Conservation (phyloP, 1,140 invertebrate genomes). For the Drosophila serrata region DNA sequence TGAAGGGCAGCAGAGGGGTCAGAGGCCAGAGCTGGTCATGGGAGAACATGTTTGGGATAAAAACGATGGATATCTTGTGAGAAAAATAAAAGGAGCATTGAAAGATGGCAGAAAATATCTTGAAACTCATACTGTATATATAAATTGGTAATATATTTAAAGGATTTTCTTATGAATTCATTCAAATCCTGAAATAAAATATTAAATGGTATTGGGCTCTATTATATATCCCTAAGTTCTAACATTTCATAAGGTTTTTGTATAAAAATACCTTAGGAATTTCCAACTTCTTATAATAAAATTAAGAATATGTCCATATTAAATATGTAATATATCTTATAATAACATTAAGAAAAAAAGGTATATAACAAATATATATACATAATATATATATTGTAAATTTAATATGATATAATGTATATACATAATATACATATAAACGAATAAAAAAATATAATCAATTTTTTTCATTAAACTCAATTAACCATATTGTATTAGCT, state of each 20-base stretch:
- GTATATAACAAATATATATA: too few species aligned
- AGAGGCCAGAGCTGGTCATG: conserved; percentile 32
- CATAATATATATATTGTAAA: too few species aligned
- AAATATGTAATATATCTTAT: too few species aligned
- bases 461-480: not conserved
- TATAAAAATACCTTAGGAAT: not conserved
- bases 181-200: not conserved
- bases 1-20: conserved; percentile 21
- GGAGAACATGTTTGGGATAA: conserved; percentile 10
- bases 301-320: not conserved
- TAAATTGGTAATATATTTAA: not conserved
- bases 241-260: not conserved
- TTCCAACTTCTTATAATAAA: not conserved
- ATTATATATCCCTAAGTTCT: not conserved
- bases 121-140: not conserved
- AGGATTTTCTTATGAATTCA: not conserved
- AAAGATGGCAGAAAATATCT: not conserved
- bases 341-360: too few species aligned
- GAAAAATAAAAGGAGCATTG: not conserved
- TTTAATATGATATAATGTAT: too few species aligned
- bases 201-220: not conserved
- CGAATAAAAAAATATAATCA: not conserved
- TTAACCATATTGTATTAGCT: not conserved
- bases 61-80: not conserved
- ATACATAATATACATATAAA: not conserved